Percentiles rank a stretch among this genome's conserved stretches.
These are phyloP conservation scores for Cecropterus lyciades DNA, from an alignment of 1,140 invertebrate species.

Conservation along the genomic window DNA sequence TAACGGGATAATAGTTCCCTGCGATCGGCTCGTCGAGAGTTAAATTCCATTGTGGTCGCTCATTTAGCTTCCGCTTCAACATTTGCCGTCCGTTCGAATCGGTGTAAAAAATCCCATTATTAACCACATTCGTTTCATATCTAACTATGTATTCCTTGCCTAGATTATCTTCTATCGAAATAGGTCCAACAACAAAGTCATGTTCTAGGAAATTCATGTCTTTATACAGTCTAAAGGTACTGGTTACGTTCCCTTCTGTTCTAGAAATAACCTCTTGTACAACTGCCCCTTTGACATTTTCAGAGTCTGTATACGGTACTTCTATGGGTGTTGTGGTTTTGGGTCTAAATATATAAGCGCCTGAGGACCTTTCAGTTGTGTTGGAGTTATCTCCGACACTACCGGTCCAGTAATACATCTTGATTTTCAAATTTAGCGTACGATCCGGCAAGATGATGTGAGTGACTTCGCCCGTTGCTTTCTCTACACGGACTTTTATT, in stretches of 20 bases:
- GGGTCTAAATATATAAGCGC: conserved; percentile 93
- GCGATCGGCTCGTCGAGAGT: conserved; percentile 86
- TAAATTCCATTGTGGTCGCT: conserved; percentile 90
- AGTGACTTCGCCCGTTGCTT: conserved; percentile 41
- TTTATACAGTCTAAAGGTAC: conserved; percentile 88
- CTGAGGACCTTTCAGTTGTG: conserved; percentile 86
- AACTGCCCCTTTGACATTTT: conserved; percentile 86
- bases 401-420: conserved; percentile 89
- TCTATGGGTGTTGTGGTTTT: conserved; percentile 43
- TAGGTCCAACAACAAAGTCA: conserved; percentile 96
- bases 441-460: conserved; percentile 43
- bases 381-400: conserved; percentile 53
- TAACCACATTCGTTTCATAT: conserved; percentile 88
- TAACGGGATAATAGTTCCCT: conserved; percentile 97
- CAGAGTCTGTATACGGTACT: conserved; percentile 86
- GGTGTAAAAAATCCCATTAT: conserved; percentile 92
- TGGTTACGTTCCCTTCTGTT: conserved; percentile 59
- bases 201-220: conserved; percentile 89
- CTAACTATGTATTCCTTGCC: conserved; percentile 94
- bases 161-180: conserved; percentile 89
- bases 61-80: conserved; percentile 89
- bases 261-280: conserved; percentile 92
- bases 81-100: conserved; percentile 97
- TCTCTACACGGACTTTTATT: conserved; percentile 49
- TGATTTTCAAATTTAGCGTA: conserved; percentile 46